Evolutionary conservation across 2,113 vertebrate species (phyloP).

Genomic region (Procapra przewalskii): DNA sequence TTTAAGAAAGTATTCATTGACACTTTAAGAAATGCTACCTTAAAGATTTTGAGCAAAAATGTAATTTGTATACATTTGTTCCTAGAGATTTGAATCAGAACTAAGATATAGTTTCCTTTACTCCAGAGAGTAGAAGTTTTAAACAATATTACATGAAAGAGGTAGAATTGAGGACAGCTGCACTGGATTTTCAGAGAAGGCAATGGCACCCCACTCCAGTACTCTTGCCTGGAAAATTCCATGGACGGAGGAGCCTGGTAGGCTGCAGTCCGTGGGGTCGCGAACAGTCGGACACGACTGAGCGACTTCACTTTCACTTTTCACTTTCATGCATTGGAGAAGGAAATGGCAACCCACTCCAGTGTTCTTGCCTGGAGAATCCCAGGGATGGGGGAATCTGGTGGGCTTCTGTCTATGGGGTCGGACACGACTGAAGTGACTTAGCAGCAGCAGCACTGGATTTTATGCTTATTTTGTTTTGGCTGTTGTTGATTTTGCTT

Average conservation of each 20-base stretch:
- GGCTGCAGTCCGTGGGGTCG: too few relatives aligned
- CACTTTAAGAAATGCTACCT: background rate
- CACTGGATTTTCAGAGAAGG: too few relatives aligned
- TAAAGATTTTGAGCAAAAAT: slow-evolving; percentile 4
- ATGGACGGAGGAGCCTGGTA: too few relatives aligned
- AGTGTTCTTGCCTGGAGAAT: too few relatives aligned
- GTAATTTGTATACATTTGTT: background rate
- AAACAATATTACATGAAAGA: background rate
- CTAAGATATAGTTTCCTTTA: background rate
- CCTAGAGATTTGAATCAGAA: slow-evolving; percentile 3
- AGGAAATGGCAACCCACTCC: too few relatives aligned
- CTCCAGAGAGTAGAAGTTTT: background rate
- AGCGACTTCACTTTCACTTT: too few relatives aligned
- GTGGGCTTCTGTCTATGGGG: too few relatives aligned
- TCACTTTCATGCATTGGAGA: too few relatives aligned
- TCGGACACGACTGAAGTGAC: rapidly evolving
- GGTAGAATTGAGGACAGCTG: background rate
- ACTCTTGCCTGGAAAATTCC: too few relatives aligned
- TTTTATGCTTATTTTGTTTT: background rate
- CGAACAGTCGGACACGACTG: too few relatives aligned
- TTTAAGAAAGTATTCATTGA: background rate
- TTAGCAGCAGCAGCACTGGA: background rate
- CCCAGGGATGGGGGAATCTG: too few relatives aligned
- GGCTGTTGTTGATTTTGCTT: background rate
- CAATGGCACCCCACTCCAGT: too few relatives aligned